Conservation (phyloP, 2,797 vertebrate species). For the Rousettus madagascariensis region DNA sequence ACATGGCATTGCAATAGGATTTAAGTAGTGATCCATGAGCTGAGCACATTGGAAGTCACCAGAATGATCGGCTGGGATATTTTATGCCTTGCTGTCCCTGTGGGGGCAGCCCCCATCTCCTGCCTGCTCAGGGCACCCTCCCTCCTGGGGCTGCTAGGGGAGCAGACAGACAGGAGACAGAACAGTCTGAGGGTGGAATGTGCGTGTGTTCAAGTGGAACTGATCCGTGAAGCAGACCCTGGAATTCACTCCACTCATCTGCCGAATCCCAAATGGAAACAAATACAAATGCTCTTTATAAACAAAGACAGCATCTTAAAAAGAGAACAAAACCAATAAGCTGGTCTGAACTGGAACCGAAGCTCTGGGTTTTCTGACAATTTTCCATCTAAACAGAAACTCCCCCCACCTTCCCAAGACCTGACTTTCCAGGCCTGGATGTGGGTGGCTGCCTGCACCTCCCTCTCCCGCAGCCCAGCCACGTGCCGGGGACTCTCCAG, state of each 20-base stretch:
- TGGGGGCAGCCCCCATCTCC: background rate
- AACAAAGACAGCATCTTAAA: slow-evolving; percentile 68
- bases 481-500: slow-evolving; percentile 6
- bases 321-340: slow-evolving; percentile 56
- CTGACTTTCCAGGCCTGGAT: slow-evolving; percentile 41
- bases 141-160: background rate
- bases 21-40: background rate
- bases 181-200: background rate
- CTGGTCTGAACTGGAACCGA: slow-evolving; percentile 59
- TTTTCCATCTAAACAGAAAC: slow-evolving; percentile 63
- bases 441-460: background rate
- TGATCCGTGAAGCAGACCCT: slow-evolving; percentile 65
- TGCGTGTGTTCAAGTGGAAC: slow-evolving; percentile 45
- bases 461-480: background rate
- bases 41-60: background rate
- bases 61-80: background rate
- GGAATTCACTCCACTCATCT: slow-evolving; percentile 61
- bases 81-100: background rate
- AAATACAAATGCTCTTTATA: slow-evolving; percentile 68
- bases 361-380: slow-evolving; percentile 62
- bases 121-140: background rate
- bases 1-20: background rate
- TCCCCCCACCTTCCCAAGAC: background rate
- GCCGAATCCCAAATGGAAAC: slow-evolving; percentile 72
- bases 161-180: slow-evolving; percentile 56